phyloP scores from a whole-genome alignment of 2,797 vertebrate genomes.

The Myiotriccus ornatus region DNA sequence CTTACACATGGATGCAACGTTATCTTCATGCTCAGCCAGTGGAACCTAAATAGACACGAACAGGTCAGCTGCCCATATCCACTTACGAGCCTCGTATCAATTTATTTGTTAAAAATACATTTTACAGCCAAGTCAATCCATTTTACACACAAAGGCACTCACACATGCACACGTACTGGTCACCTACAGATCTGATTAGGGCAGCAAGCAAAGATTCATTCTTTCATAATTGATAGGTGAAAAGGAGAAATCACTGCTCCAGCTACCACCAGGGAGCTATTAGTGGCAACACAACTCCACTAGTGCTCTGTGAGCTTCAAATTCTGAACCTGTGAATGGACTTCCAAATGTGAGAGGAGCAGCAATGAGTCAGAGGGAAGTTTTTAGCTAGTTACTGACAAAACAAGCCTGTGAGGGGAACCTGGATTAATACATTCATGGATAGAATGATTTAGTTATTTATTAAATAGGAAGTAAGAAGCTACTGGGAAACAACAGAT shows the following conservation, averaged over 20 bases:
- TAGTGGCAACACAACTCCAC: conserved; percentile 1
- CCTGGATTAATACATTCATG: background rate
- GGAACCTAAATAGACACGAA: conserved; percentile 41
- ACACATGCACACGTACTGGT: too few relatives aligned
- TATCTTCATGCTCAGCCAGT: conserved; percentile 9
- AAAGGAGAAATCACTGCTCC: background rate
- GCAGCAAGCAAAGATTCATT: background rate
- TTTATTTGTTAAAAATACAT: conserved; percentile 1
- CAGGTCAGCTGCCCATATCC: conserved; percentile 29
- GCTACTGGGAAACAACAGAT: background rate
- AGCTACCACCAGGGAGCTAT: background rate
- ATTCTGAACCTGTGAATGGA: conserved; percentile 59
- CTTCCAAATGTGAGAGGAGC: conserved; percentile 56
- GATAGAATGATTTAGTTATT: background rate
- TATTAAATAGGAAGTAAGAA: background rate
- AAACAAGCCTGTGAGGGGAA: background rate
- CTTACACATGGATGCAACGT: conserved; percentile 16
- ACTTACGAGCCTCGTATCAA: background rate
- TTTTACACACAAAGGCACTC: background rate
- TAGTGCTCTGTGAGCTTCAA: background rate
- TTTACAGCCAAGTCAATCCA: background rate
- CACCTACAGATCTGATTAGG: background rate
- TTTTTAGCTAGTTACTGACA: conserved; percentile 30
- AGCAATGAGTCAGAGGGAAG: conserved; percentile 49
- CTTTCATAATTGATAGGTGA: background rate